phyloP scores from a whole-genome alignment of 2,113 vertebrate species.

The Pygoscelis adeliae region DNA sequence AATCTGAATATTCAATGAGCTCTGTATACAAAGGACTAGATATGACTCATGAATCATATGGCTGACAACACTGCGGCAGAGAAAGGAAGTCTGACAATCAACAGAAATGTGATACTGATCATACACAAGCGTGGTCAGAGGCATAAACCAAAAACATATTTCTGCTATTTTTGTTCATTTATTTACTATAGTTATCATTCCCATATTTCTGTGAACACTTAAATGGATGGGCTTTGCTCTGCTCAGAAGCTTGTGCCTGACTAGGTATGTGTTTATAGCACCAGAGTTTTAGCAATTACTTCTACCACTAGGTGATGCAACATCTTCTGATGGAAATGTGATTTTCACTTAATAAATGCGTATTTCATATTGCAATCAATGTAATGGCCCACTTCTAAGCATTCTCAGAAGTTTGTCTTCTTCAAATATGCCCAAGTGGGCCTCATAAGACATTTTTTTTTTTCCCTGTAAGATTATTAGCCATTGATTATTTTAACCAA shows the following conservation, averaged over 20 bases:
- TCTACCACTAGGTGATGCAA: background rate
- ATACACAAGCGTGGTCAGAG: slow-evolving; percentile 15
- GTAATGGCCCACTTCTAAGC: background rate
- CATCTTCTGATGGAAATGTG: background rate
- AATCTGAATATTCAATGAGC: slow-evolving; percentile 44
- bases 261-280: background rate
- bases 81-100: slow-evolving; percentile 45
- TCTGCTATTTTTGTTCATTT: background rate
- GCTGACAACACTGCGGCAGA: background rate
- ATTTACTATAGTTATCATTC: background rate
- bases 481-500: background rate
- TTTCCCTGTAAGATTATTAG: background rate
- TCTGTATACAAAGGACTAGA: slow-evolving; percentile 20
- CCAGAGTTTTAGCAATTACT: background rate
- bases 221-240: background rate
- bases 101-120: slow-evolving; percentile 26
- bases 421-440: background rate
- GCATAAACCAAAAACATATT: background rate
- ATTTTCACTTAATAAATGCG: background rate
- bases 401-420: background rate
- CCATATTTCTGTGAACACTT: background rate
- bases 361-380: background rate
- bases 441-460: background rate
- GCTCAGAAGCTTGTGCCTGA: background rate
- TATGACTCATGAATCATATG: slow-evolving; percentile 57